Conservation (phyloP, 2,113 vertebrate species). For the Eupsittula cactorum region DNA sequence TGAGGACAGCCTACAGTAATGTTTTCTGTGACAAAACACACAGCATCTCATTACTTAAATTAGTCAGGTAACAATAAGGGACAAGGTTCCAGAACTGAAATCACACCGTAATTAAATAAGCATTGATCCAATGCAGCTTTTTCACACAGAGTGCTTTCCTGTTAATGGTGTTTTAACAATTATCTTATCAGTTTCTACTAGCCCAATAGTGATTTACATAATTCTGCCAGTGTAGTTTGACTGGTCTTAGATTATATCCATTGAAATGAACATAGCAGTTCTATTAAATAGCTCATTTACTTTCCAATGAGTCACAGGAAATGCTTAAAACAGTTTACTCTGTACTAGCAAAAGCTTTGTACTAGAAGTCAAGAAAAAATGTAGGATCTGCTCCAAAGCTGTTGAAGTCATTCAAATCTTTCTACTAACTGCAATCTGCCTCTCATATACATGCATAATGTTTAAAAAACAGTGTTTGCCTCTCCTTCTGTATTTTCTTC, state of each 20-base stretch:
- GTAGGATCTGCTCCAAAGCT: neutral
- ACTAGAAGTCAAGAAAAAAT: neutral
- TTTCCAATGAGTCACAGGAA: slow-evolving; percentile 55
- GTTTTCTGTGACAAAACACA: neutral
- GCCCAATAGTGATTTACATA: neutral
- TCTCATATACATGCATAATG: neutral
- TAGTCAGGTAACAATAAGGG: neutral
- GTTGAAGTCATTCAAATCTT: neutral
- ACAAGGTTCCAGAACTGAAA: neutral
- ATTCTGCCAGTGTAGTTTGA: neutral
- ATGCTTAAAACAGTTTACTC: slow-evolving; percentile 18
- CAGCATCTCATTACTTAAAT: neutral
- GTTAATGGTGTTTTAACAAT: slow-evolving; percentile 23
- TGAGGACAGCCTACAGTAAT: neutral
- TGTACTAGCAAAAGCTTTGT: neutral
- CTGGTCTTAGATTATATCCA: neutral
- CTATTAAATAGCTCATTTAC: slow-evolving; percentile 35
- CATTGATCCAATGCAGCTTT: slow-evolving; percentile 4
- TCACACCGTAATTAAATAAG: slow-evolving; percentile 16
- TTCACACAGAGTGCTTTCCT: neutral
- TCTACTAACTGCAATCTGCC: neutral
- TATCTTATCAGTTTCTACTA: slow-evolving; percentile 46
- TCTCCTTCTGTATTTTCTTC: neutral
- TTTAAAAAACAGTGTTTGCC: neutral
- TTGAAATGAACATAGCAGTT: neutral